A percentile compares a stretch with the other conserved stretches of the same genome.
Evolutionary conservation across 2,797 vertebrate species (phyloP).

Genomic region (Pipistrellus kuhlii): DNA sequence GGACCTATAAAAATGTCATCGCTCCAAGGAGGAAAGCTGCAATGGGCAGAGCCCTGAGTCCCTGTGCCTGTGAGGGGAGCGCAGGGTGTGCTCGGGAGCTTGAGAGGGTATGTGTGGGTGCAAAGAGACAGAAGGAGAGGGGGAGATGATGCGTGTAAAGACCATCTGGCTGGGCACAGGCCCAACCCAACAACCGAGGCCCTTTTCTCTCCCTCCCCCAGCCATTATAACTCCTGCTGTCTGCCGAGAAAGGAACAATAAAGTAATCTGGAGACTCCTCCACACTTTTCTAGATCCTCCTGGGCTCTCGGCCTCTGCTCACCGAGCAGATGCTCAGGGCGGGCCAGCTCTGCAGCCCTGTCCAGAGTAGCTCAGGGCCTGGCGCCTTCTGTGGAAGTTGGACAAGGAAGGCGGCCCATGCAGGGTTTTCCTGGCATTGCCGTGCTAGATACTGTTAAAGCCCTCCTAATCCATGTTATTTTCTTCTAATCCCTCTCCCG

Average conservation of each 20-base stretch:
- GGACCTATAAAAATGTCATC: not conserved
- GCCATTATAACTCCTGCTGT: constrained; percentile 1
- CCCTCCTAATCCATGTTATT: constrained; percentile 89
- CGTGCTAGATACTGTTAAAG: constrained; percentile 86
- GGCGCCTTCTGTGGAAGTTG: fast-evolving
- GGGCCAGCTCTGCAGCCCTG: not conserved
- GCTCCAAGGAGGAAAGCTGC: not conserved
- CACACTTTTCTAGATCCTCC: constrained; percentile 45
- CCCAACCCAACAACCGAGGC: constrained; percentile 54
- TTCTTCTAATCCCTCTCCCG: constrained; percentile 89
- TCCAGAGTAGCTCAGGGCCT: not conserved
- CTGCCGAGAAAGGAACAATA: constrained; percentile 56
- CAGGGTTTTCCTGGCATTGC: constrained; percentile 64
- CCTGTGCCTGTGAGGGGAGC: not conserved
- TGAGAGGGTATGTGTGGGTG: not conserved
- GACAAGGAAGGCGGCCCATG: not conserved
- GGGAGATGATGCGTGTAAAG: constrained; percentile 30
- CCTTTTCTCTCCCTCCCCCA: not conserved
- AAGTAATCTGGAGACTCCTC: constrained; percentile 22
- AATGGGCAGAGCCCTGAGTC: not conserved
- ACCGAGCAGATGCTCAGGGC: constrained; percentile 29
- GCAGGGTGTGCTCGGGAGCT: not conserved
- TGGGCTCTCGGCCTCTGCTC: not conserved
- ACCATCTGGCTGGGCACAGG: constrained; percentile 76
- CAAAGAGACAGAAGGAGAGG: constrained; percentile 58